Base-by-base conservation (phyloP, 2,797 vertebrate genomes). In the Hydrocynus forskahlii region DNA sequence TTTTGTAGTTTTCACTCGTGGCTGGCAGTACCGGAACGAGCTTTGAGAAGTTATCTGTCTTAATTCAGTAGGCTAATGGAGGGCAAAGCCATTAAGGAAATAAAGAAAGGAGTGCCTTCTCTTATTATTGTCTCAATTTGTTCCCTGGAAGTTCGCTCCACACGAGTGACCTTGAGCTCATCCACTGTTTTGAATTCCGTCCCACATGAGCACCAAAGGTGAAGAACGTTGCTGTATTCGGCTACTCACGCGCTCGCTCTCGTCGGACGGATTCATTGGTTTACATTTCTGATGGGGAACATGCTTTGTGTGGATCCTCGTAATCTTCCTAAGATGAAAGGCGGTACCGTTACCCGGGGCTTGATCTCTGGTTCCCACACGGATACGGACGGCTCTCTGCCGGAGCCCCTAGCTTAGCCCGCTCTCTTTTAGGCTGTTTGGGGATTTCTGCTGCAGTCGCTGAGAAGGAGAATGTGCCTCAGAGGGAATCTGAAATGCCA, bases 61-160 rank as follows among this genome's bases (percentile, higher is more conserved):
- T 91, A 89, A 91, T 93, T 91, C 85, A 74, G 60, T 62, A 78
- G 89, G 89, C 89, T 94, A 92, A 92, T 92, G 88, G 90, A 92
- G 91, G 90, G 86, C 87, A 93, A 89, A 92, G 86, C 80, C 83
- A 93, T 92, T 90, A 91, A 83, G 85, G 84, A 91, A 89, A 84
- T 90, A 88, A 88, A 90, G 86, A 88, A 89, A 86, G 84, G 75
- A 84, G 78, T 91, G 91, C 78, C 84, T 75, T 74, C 77, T 92
- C 85, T 77, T 88, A 85, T 91, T 89, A 88, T 80, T 90, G 88
- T 89, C 83, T 86, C 81, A 78, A 83, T 64, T 83, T 82, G 83
- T 84, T 81, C 75, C 76, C 23, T 59, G 76, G 14, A 81, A 82
- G 79, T 68, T 17, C 75, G 70, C 50, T 81, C 75, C 59, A 50